These are phyloP conservation scores for Isurus oxyrinchus DNA, from an alignment of 2,113 vertebrate species.

Conservation along the genomic window DNA sequence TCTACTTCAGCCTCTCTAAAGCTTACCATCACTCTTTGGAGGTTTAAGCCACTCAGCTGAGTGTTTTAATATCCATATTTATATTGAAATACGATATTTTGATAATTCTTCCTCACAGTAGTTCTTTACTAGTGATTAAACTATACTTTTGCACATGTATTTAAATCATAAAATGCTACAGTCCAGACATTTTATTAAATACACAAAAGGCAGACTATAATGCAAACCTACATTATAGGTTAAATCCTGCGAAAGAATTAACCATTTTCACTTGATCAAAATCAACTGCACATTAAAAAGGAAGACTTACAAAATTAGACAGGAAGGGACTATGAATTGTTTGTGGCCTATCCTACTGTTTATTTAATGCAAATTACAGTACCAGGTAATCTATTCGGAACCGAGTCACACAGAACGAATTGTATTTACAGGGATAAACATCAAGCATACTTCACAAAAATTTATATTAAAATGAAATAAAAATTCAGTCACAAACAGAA, in stretches of 20 bases:
- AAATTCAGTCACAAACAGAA: constrained; percentile 94
- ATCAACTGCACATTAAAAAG: constrained; percentile 33
- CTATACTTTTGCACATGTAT: constrained; percentile 29
- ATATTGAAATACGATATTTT: neutral
- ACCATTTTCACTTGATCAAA: constrained; percentile 32
- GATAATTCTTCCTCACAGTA: neutral
- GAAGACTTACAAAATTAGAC: constrained; percentile 38
- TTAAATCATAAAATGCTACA: constrained; percentile 30
- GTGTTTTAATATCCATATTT: constrained; percentile 11
- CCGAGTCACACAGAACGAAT: constrained; percentile 91
- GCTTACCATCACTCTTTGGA: neutral
- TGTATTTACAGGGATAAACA: constrained; percentile 90
- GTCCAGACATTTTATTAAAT: constrained; percentile 37
- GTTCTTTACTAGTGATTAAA: constrained; percentile 31
- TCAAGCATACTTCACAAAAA: constrained; percentile 93
- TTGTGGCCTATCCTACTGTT: constrained; percentile 94
- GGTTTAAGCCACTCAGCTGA: neutral
- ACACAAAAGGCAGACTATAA: constrained; percentile 32
- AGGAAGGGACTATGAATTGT: constrained; percentile 36
- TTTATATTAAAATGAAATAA: constrained; percentile 78
- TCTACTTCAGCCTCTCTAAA: neutral
- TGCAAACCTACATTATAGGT: constrained; percentile 22
- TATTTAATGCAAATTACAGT: constrained; percentile 99
- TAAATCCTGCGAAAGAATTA: constrained; percentile 4
- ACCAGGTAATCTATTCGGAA: constrained; percentile 98